phyloP scores from a whole-genome alignment of 2,888 invertebrate species.

The Siphlonurus alternatus region DNA sequence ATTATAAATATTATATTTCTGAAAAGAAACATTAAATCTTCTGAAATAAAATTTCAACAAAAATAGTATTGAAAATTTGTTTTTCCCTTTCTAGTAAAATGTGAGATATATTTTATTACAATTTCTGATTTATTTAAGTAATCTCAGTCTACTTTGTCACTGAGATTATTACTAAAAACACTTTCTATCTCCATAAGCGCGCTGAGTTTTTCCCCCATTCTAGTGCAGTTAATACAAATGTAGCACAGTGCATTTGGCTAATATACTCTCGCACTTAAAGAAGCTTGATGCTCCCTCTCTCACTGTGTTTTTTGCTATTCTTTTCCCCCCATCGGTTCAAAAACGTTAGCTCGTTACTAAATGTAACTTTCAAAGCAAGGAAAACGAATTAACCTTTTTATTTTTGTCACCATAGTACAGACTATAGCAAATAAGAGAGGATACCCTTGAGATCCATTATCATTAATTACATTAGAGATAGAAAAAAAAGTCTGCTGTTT shows the following conservation, averaged over 20 bases:
- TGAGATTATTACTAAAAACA: too few species aligned
- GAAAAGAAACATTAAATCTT: too few species aligned
- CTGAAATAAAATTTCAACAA: too few species aligned
- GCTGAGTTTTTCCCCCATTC: too few species aligned
- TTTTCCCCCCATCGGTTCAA: not conserved
- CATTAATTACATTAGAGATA: not conserved
- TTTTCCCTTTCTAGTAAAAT: too few species aligned
- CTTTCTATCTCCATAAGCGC: too few species aligned
- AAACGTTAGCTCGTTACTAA: not conserved
- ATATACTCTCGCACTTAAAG: not conserved
- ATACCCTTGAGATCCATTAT: not conserved
- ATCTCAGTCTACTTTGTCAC: too few species aligned
- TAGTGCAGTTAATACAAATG: not conserved
- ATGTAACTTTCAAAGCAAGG: not conserved
- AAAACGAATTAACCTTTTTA: not conserved
- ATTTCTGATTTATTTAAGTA: too few species aligned
- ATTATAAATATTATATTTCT: too few species aligned
- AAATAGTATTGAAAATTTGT: too few species aligned
- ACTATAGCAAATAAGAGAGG: not conserved
- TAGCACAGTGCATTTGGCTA: not conserved
- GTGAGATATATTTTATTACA: too few species aligned
- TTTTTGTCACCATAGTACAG: not conserved
- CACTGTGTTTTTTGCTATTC: not conserved
- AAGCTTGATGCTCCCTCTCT: not conserved
- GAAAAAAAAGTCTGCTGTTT: not conserved